These are phyloP conservation scores for Ophioninae sp. DNA, from an alignment of 2,888 invertebrate genomes.

Conservation along the genomic window DNA sequence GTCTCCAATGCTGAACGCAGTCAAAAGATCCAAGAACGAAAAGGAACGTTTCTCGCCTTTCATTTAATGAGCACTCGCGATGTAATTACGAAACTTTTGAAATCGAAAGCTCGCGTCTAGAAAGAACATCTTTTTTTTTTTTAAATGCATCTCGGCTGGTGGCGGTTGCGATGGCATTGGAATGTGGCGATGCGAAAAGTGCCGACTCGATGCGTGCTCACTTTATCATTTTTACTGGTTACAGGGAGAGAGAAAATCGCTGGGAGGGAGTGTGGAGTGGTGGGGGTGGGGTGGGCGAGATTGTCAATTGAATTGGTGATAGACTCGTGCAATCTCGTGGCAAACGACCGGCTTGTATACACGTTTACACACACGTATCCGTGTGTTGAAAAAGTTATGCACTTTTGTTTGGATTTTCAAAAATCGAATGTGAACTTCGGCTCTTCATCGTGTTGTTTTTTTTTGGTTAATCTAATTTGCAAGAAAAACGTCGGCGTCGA, in stretches of 20 bases:
- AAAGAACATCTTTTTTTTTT: slow-evolving; percentile 5
- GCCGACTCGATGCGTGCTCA: slow-evolving; percentile 20
- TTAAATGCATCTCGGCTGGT: slow-evolving; percentile 20
- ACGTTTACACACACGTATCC: not conserved
- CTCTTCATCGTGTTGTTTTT: too few relatives aligned
- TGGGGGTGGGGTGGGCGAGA: slow-evolving; percentile 1
- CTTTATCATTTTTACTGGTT: slow-evolving; percentile 20
- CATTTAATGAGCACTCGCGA: slow-evolving; percentile 46
- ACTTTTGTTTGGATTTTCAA: not conserved
- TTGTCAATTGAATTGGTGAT: slow-evolving; percentile 37
- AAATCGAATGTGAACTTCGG: not conserved
- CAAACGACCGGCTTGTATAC: slow-evolving; percentile 46
- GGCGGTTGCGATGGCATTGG: slow-evolving; percentile 35
- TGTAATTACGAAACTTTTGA: slow-evolving; percentile 43
- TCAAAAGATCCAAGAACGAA: slow-evolving; percentile 1
- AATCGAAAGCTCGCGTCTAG: slow-evolving; percentile 1
- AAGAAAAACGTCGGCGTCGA: too few relatives aligned
- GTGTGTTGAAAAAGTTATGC: not conserved
- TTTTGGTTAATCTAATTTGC: too few relatives aligned
- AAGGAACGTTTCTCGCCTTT: slow-evolving; percentile 5
- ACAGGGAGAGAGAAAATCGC: not conserved
- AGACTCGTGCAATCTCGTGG: slow-evolving; percentile 61
- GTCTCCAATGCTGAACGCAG: not conserved
- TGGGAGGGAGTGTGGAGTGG: not conserved
- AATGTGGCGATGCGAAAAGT: slow-evolving; percentile 50